A percentile compares a stretch with the other conserved stretches of the same genome.
Conservation (phyloP, 2,797 vertebrate genomes). For the Corythornis leucogaster region DNA sequence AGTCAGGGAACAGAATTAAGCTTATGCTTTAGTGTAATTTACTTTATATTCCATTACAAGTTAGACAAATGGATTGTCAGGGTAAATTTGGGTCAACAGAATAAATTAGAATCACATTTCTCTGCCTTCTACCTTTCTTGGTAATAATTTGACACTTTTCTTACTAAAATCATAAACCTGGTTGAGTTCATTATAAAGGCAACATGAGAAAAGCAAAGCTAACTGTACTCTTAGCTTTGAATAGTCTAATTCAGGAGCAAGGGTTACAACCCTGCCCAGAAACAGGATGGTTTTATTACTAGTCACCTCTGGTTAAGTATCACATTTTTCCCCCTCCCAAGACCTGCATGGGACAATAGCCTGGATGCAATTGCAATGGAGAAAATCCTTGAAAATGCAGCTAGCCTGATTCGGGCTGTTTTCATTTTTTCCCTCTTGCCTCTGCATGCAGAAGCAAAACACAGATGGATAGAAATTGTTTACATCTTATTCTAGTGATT, state of each 20-base stretch:
- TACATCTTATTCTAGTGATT: neutral
- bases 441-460: neutral
- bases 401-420: neutral
- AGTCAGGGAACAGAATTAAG: neutral
- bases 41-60: neutral
- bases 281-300: neutral
- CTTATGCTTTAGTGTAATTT: neutral
- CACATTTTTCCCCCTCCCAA: neutral
- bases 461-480: neutral
- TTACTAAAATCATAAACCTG: neutral
- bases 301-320: neutral
- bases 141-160: neutral
- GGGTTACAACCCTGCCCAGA: neutral
- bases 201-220: neutral
- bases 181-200: neutral
- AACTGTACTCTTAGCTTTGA: neutral
- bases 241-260: neutral
- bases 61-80: neutral
- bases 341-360: neutral
- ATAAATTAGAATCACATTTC: neutral
- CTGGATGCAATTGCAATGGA: fast-evolving
- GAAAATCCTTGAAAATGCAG: neutral
- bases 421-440: neutral
- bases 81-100: neutral
- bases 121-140: neutral